Evolutionary conservation across 2,888 invertebrate species (phyloP).

Genomic region (Ochropleura leucogaster): DNA sequence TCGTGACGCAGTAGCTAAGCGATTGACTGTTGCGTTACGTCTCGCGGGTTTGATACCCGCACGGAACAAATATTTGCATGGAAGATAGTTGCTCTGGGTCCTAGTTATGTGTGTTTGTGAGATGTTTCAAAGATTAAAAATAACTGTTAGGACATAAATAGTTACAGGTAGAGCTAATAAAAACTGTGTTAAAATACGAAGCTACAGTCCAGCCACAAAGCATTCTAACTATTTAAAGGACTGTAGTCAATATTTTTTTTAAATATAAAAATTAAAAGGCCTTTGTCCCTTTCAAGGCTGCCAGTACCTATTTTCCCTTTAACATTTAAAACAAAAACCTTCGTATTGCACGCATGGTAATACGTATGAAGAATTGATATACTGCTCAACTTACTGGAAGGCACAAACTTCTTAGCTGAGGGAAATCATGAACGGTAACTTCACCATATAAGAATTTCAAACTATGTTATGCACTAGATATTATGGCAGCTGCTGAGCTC

Average conservation of each 20-base stretch:
- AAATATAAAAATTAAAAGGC: not conserved
- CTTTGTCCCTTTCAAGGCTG: not conserved
- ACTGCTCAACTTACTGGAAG: slow-evolving; percentile 67
- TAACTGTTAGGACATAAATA: too few species aligned
- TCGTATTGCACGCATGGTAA: slow-evolving; percentile 60
- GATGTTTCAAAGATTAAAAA: too few species aligned
- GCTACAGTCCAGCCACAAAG: not conserved
- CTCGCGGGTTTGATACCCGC: too few species aligned
- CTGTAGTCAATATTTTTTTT: not conserved
- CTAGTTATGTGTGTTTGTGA: too few species aligned
- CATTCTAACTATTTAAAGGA: too few species aligned
- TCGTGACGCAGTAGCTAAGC: too few species aligned
- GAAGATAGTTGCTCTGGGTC: too few species aligned
- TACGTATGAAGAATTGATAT: slow-evolving; percentile 67
- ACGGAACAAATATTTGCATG: too few species aligned
- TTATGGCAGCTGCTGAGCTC: slow-evolving; percentile 45
- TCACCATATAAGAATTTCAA: slow-evolving; percentile 65
- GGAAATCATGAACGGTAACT: slow-evolving; percentile 68
- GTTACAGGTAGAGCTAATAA: too few species aligned
- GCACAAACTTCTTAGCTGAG: slow-evolving; percentile 65
- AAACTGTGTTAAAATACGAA: not conserved
- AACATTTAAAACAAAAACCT: slow-evolving; percentile 61
- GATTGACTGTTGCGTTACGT: too few species aligned
- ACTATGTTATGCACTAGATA: slow-evolving; percentile 57
- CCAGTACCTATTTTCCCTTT: not conserved